Percentiles rank a stretch among this genome's conserved stretches.
phyloP scores from a whole-genome alignment of 2,113 vertebrate species.

The Nothobranchius kuhntae region DNA sequence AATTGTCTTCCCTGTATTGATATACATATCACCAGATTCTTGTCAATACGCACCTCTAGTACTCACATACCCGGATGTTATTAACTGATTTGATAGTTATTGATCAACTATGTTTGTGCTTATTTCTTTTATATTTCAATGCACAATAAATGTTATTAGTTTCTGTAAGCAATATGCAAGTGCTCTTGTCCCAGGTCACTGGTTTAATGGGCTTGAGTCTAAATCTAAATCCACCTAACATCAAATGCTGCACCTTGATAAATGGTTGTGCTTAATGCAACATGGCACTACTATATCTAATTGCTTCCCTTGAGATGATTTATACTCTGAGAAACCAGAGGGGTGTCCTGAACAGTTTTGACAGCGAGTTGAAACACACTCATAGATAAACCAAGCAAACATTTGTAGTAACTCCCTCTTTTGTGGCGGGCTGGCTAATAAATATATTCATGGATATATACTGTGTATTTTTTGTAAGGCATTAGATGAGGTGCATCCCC shows the following conservation, averaged over 20 bases:
- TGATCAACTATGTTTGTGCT: no score
- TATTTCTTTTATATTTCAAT: no score
- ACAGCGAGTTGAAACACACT: constrained; percentile 19
- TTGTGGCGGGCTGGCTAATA: background rate
- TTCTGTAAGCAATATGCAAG: constrained; percentile 19
- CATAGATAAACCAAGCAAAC: constrained; percentile 20
- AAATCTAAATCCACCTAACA: constrained; percentile 48
- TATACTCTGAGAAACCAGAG: constrained; percentile 9
- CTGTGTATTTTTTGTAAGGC: background rate
- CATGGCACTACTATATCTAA: constrained; percentile 46
- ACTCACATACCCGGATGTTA: no score
- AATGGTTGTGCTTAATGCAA: constrained; percentile 32
- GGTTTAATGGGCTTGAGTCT: constrained; percentile 33
- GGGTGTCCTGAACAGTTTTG: constrained; percentile 13
- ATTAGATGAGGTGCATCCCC: background rate
- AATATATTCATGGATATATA: constrained; percentile 14
- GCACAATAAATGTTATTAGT: background rate
- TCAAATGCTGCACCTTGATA: constrained; percentile 40
- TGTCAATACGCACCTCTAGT: no score
- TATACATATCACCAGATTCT: no score
- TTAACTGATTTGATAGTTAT: no score
- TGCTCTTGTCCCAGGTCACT: constrained; percentile 19
- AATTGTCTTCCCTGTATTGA: no score
- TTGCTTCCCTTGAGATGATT: constrained; percentile 51
- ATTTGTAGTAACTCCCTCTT: constrained; percentile 6